Evolutionary conservation across 2,888 invertebrate species (phyloP).

Genomic region (Ophion slaviceki): DNA sequence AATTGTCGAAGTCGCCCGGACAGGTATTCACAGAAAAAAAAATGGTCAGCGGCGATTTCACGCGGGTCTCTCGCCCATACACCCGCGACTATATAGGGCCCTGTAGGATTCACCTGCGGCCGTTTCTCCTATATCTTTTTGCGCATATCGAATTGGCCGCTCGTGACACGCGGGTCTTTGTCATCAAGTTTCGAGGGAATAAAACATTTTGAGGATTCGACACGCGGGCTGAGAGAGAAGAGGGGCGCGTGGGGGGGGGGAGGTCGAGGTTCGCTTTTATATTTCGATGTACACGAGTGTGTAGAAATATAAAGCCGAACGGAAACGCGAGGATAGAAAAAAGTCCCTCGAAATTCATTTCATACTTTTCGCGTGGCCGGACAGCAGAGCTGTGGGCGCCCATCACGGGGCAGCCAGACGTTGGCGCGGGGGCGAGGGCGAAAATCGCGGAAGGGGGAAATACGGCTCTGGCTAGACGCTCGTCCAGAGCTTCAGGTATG

Average conservation of each 20-base stretch:
- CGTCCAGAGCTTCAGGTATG: slow-evolving; percentile 61
- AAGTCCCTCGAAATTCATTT: slow-evolving; percentile 52
- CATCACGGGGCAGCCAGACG: slow-evolving; percentile 55
- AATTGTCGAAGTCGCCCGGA: neutral
- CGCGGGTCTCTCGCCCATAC: too few relatives aligned
- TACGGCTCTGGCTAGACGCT: slow-evolving; percentile 65
- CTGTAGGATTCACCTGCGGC: neutral
- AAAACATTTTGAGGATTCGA: slow-evolving; percentile 36
- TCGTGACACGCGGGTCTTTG: slow-evolving; percentile 5
- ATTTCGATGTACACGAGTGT: neutral
- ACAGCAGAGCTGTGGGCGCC: slow-evolving; percentile 11
- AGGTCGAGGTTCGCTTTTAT: neutral
- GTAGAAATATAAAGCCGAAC: slow-evolving; percentile 5
- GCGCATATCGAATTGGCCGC: slow-evolving; percentile 26
- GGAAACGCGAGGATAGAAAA: slow-evolving; percentile 31
- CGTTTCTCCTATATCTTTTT: neutral
- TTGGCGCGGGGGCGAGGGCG: slow-evolving; percentile 2
- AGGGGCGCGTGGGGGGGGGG: neutral
- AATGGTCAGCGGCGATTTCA: too few relatives aligned
- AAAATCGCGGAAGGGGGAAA: slow-evolving; percentile 66
- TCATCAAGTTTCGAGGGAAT: slow-evolving; percentile 7
- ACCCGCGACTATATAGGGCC: neutral
- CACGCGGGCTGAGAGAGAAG: neutral
- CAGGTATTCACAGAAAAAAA: neutral
- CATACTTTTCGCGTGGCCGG: slow-evolving; percentile 19